Conservation (phyloP, 2,888 invertebrate genomes). For the Lepidonotus clava region DNA sequence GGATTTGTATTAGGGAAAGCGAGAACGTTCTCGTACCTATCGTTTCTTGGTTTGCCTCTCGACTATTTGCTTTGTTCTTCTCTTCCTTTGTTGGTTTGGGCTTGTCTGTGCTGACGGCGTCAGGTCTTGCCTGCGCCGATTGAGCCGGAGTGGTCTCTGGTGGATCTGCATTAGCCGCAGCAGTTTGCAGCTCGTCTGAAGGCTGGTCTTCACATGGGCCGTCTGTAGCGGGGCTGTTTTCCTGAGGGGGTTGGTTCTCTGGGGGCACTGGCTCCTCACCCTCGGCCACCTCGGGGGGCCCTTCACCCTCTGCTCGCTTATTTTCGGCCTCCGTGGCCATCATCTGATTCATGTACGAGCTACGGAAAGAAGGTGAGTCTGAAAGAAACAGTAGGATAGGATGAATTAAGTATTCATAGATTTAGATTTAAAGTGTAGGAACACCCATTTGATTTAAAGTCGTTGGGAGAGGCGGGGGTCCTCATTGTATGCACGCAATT, state of each 20-base stretch:
- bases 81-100: slow-evolving; percentile 2
- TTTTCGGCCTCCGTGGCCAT: slow-evolving; percentile 66
- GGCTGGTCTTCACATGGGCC: no score
- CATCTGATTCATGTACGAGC: slow-evolving; percentile 75
- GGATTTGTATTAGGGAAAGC: neutral
- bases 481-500: no score
- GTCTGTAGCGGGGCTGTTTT: no score
- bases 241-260: neutral
- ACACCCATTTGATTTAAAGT: no score
- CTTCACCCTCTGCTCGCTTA: neutral
- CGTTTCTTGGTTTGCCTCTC: neutral
- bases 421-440: no score
- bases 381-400: slow-evolving; percentile 61
- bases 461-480: no score
- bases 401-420: no score
- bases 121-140: neutral
- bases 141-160: neutral
- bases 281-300: neutral
- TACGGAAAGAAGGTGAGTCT: slow-evolving; percentile 73
- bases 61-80: neutral
- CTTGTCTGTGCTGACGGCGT: neutral
- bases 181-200: no score
- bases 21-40: no score
- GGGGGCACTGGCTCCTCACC: neutral
- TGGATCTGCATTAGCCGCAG: neutral